phyloP scores from a whole-genome alignment of 2,797 vertebrate species.

The Cryptoprocta ferox region DNA sequence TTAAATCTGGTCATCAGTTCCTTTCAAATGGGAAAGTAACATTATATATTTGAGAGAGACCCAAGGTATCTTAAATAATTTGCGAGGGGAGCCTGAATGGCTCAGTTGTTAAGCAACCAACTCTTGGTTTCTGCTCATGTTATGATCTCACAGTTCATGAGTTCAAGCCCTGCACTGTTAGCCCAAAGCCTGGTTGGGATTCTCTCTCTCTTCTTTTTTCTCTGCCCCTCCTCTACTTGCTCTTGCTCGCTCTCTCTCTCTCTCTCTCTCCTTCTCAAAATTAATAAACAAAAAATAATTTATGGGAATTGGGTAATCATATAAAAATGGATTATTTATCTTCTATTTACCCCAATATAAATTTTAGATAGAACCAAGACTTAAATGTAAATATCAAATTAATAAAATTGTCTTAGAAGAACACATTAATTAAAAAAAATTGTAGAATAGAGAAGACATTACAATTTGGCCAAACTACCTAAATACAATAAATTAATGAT shows the following conservation, averaged over 20 bases:
- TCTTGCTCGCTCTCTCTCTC: too few relatives aligned
- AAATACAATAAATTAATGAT: neutral
- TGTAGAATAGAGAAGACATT: neutral
- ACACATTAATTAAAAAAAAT: neutral
- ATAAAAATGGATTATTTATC: neutral
- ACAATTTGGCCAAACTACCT: neutral
- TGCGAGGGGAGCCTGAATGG: too few relatives aligned
- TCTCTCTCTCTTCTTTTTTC: too few relatives aligned
- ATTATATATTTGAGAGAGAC: neutral
- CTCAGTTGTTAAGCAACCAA: too few relatives aligned
- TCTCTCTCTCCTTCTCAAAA: too few relatives aligned
- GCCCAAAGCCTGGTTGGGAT: too few relatives aligned
- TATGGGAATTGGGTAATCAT: neutral
- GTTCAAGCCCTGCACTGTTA: too few relatives aligned
- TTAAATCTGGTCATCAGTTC: neutral
- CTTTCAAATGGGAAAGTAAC: neutral
- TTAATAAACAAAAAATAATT: neutral
- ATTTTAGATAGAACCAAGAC: neutral
- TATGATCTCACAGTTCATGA: too few relatives aligned
- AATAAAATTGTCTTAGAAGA: neutral
- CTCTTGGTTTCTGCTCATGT: too few relatives aligned
- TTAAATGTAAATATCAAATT: neutral
- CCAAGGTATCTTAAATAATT: neutral
- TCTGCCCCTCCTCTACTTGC: too few relatives aligned
- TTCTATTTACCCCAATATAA: neutral